phyloP scores from a whole-genome alignment of 2,888 invertebrate genomes.

The Diloba caeruleocephala region DNA sequence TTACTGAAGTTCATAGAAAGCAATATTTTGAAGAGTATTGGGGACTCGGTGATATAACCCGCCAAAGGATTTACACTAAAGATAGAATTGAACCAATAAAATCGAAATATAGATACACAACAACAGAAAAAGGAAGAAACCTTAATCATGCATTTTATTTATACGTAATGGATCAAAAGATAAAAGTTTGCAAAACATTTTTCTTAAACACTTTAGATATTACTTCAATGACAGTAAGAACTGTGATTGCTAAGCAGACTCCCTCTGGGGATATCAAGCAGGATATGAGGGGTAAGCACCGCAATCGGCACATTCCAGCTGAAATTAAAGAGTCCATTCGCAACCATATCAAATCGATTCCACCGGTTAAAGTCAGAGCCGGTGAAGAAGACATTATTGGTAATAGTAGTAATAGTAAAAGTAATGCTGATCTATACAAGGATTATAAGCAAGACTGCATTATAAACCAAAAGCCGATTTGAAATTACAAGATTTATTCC shows the following conservation, averaged over 20 bases:
- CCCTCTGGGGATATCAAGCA: slow-evolving; percentile 1
- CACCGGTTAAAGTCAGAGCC: neutral
- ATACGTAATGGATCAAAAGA: neutral
- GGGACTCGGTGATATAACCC: neutral
- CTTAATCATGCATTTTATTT: neutral
- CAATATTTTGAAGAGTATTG: slow-evolving; percentile 1
- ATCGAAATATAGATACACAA: neutral
- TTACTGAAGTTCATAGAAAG: slow-evolving; percentile 1
- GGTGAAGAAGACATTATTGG: neutral
- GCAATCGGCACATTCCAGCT: neutral
- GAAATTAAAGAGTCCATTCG: neutral
- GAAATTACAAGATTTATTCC: neutral
- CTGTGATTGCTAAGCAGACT: neutral
- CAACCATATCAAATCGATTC: neutral
- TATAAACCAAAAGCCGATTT: neutral
- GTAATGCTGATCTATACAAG: neutral
- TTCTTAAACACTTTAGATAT: slow-evolving; percentile 3
- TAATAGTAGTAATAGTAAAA: neutral
- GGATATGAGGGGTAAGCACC: slow-evolving; percentile 3
- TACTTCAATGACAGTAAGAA: neutral
- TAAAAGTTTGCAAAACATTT: slow-evolving; percentile 5
- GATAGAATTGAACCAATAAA: slow-evolving; percentile 2
- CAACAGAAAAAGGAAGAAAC: slow-evolving; percentile 1
- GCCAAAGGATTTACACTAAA: slow-evolving; percentile 1
- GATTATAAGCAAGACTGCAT: slow-evolving; percentile 1